Evolutionary conservation across 2,797 vertebrate species (phyloP).

Genomic region (Cyclopterus lumpus): DNA sequence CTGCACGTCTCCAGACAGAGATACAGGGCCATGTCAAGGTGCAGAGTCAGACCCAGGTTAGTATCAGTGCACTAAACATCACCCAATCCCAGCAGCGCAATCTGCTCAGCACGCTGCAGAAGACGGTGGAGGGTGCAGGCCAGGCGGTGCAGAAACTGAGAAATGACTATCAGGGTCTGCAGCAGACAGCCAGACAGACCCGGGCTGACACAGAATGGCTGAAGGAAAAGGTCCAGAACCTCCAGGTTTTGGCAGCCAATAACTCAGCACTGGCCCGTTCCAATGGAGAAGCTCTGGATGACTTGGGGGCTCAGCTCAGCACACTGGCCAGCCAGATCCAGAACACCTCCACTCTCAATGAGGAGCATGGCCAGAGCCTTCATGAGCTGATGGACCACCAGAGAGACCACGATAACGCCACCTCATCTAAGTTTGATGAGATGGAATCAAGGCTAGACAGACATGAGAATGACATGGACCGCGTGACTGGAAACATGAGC

Average conservation of each 20-base stretch:
- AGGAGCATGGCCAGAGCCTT: conserved; percentile 81
- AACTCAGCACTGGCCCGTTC: conserved; percentile 91
- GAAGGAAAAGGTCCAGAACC: conserved; percentile 93
- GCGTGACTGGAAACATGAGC: conserved; percentile 81
- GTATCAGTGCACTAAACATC: conserved; percentile 91
- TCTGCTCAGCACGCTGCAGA: conserved; percentile 89
- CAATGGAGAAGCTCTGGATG: conserved; percentile 93
- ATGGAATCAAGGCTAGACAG: conserved; percentile 77
- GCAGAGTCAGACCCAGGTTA: conserved; percentile 87
- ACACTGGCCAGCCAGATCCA: conserved; percentile 91
- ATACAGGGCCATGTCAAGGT: conserved; percentile 91
- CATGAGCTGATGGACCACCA: conserved; percentile 88
- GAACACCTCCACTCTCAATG: conserved; percentile 88
- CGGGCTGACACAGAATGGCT: conserved; percentile 92
- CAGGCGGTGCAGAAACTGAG: conserved; percentile 93
- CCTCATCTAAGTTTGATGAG: conserved; percentile 77
- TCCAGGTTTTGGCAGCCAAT: conserved; percentile 92
- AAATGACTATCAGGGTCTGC: conserved; percentile 93
- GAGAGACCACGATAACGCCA: conserved; percentile 81
- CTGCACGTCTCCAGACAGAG: conserved; percentile 89
- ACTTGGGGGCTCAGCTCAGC: conserved; percentile 90
- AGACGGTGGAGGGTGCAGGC: conserved; percentile 91
- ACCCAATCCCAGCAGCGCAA: conserved; percentile 93
- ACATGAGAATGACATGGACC: conserved; percentile 79
- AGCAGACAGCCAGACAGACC: conserved; percentile 91